These are phyloP conservation scores for Stictonetta naevosa DNA, from an alignment of 2,113 vertebrate species.

Conservation along the genomic window DNA sequence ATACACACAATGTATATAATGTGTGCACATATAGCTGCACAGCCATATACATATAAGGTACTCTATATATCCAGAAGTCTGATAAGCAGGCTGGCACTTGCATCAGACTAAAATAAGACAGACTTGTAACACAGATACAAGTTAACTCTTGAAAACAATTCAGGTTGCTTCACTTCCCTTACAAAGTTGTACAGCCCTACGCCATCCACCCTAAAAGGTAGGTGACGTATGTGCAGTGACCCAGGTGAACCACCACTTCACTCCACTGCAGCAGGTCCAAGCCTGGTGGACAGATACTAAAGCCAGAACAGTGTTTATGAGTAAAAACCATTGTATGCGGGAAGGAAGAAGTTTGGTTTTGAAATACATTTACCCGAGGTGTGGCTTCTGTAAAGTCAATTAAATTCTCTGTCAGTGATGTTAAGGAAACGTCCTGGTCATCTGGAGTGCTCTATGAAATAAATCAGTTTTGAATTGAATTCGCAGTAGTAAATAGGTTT, in stretches of 20 bases:
- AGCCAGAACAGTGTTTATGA: neutral
- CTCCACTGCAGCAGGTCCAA: neutral
- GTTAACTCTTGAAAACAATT: neutral
- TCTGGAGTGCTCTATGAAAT: conserved; percentile 84
- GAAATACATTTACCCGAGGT: conserved; percentile 81
- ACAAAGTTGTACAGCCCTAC: neutral
- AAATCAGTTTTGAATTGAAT: conserved; percentile 55
- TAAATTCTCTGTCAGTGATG: conserved; percentile 86
- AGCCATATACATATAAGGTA: neutral
- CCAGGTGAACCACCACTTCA: neutral
- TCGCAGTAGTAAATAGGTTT: neutral
- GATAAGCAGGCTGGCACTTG: neutral
- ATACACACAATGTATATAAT: rapidly evolving
- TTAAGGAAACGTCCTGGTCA: conserved; percentile 79
- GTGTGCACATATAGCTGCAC: neutral
- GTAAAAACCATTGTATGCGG: neutral
- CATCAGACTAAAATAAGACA: neutral
- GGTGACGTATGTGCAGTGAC: neutral
- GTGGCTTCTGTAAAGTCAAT: conserved; percentile 90
- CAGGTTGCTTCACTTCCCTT: neutral
- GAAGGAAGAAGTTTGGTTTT: conserved; percentile 18
- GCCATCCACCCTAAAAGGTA: neutral
- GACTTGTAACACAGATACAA: neutral
- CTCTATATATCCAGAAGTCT: neutral
- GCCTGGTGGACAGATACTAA: neutral